These are phyloP conservation scores for Muricea muricata DNA, from an alignment of 92 coral and sea anemone genomes.

Conservation along the genomic window DNA sequence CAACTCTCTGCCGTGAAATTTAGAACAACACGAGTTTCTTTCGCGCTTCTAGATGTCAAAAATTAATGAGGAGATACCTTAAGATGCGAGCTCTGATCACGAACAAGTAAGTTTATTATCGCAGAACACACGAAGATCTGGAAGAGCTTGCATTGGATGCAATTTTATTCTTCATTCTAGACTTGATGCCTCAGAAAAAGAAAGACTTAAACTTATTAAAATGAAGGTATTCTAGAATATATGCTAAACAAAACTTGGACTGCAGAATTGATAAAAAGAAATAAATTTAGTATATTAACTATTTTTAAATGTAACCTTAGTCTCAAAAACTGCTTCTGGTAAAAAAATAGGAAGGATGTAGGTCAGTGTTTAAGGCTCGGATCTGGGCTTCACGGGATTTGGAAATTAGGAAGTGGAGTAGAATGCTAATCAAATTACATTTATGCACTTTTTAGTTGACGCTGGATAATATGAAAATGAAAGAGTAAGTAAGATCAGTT, in stretches of 20 bases:
- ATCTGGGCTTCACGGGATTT: too few species aligned
- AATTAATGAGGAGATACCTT: slow-evolving; percentile 76
- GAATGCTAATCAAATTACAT: too few species aligned
- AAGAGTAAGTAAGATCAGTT: slow-evolving; percentile 63
- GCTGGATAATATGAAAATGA: slow-evolving; percentile 79
- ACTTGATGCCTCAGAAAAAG: slow-evolving; percentile 75
- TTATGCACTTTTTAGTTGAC: slow-evolving; percentile 64
- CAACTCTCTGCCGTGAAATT: too few species aligned
- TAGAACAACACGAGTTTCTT: too few species aligned
- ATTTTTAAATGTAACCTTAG: too few species aligned
- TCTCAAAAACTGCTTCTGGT: too few species aligned
- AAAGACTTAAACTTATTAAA: slow-evolving; percentile 78
- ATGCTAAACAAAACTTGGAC: too few species aligned
- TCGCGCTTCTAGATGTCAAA: slow-evolving; percentile 75
- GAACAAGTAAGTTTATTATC: slow-evolving; percentile 69
- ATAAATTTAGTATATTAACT: too few species aligned
- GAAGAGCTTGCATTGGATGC: background rate
- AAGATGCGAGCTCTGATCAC: slow-evolving; percentile 73
- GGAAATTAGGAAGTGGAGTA: too few species aligned
- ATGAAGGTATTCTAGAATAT: slow-evolving; percentile 68
- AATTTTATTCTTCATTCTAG: slow-evolving; percentile 59
- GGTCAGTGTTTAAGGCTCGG: too few species aligned
- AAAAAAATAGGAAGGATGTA: too few species aligned
- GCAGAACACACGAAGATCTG: background rate
- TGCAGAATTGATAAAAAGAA: too few species aligned